Percentiles rank a stretch among this genome's conserved stretches.
Evolutionary conservation across 2,888 invertebrate genomes (phyloP).

Genomic region (Andrena hattorfiana): DNA sequence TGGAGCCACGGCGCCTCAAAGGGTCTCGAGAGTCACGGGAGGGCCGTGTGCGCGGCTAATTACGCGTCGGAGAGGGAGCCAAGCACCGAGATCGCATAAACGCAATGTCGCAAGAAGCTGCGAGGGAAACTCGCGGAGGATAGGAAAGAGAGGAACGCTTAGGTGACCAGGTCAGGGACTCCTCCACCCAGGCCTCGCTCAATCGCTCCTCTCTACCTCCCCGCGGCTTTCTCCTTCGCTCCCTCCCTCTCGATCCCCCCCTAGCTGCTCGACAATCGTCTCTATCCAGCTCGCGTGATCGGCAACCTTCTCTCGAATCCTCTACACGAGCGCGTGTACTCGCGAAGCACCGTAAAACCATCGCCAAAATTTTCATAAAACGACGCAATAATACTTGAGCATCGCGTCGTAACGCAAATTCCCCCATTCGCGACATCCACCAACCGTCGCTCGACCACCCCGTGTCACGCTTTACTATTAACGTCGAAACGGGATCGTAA

Average conservation of each 20-base stretch:
- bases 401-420: constrained; percentile 53
- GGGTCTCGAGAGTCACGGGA: neutral
- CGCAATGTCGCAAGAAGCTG: constrained; percentile 38
- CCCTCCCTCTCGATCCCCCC: neutral
- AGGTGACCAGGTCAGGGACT: constrained; percentile 81
- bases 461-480: constrained; percentile 9
- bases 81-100: constrained; percentile 55
- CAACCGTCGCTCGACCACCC: constrained; percentile 3
- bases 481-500: constrained; percentile 23
- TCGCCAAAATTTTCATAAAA: constrained; percentile 59
- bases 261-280: neutral
- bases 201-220: constrained; percentile 60
- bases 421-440: constrained; percentile 7
- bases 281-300: constrained; percentile 10
- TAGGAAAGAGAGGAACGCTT: constrained; percentile 65
- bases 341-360: constrained; percentile 36
- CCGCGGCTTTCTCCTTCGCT: neutral
- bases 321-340: neutral
- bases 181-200: constrained; percentile 77
- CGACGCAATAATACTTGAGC: constrained; percentile 45
- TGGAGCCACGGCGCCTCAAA: neutral
- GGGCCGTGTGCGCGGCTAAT: constrained; percentile 49
- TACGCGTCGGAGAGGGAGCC: constrained; percentile 42
- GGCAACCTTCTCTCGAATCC: constrained; percentile 1
- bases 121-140: constrained; percentile 50